Conservation (phyloP, 2,797 vertebrate genomes). For the Apodemus agrarius region DNA sequence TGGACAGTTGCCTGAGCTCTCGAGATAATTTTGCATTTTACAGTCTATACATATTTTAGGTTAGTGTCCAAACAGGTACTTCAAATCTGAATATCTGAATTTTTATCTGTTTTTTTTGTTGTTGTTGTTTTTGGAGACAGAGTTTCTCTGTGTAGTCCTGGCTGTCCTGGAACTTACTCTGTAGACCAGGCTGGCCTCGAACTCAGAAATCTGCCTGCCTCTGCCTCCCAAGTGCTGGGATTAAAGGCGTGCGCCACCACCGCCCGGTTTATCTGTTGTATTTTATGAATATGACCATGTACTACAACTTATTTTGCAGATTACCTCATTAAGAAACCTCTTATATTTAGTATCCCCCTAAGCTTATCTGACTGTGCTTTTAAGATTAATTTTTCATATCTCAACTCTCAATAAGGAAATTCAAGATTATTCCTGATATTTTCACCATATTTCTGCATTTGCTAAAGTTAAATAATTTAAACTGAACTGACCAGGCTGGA, state of each 20-base stretch:
- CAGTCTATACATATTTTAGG: not conserved
- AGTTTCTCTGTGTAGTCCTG: too few species aligned
- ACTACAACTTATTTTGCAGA: not conserved
- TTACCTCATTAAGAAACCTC: not conserved
- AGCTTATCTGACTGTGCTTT: not conserved
- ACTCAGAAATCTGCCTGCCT: too few species aligned
- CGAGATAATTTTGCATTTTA: slow-evolving; percentile 1
- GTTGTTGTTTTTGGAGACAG: too few species aligned
- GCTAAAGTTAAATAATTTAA: slow-evolving; percentile 19
- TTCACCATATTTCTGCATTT: not conserved
- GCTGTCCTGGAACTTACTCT: too few species aligned
- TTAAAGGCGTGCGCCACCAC: too few species aligned
- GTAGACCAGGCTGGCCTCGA: too few species aligned
- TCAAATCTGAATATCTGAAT: not conserved
- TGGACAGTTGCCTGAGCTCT: not conserved
- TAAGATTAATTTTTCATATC: not conserved
- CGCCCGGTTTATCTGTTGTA: not conserved
- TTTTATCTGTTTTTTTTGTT: too few species aligned
- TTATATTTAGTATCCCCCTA: not conserved
- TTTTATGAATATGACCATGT: not conserved
- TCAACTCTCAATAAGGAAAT: not conserved
- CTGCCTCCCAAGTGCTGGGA: too few species aligned
- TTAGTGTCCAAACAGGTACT: not conserved
- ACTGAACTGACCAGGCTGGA: not conserved
- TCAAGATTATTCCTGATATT: not conserved